Base-by-base conservation (phyloP, 30 jellyfish, hydroid and myxozoan genomes). In the Cassiopea xamachana region DNA sequence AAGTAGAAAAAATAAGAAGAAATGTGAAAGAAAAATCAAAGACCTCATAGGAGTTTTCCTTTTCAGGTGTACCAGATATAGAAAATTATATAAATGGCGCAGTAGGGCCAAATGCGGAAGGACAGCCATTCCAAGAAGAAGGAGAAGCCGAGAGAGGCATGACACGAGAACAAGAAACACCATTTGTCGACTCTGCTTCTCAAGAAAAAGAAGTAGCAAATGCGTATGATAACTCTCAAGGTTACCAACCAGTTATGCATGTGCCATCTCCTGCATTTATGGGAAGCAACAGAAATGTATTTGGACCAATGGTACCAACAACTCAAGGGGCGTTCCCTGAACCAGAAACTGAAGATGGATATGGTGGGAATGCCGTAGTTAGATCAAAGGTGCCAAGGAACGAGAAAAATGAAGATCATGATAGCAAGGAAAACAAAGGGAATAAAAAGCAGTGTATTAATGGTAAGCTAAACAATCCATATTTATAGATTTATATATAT, bases 251-350 rank as follows among this genome's bases (percentile, higher is more conserved):
- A 69, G 90, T 86, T 19, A 84, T 72, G 92, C 92, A 86, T 39
- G 93, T 86, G 51, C 94, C 89, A 10, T 83, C 72, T 3, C 79
- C 70, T 44, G 68, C 89, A 7, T 87, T 61, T 27, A 68, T 79
- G 4, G 97, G 91, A 15, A 15, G 17, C 48, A 51, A 48, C 60
- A 48, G 18, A 10, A 59, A 67, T 46, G 84, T 90, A 19, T 81
- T 90, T 71, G 97, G 97, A n/a, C 90, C 92, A 27, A 83, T 90
- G 92, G 92, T 83, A 19, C 92, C 97, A 12, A 50, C 82, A 19
- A 51, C 85, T 27, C 86, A 78, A 58, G 97, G 97, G 7, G 69
- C 86, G 18, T 90, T 39, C 87, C 97, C 97, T 27, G 91, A 55
- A 7, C 89, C 97, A 39, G 86, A 70, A 15, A 73, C 92, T 19